Percentiles rank a stretch among this genome's conserved stretches.
These are phyloP conservation scores for Hydrolagus affinis DNA, from an alignment of 2,113 vertebrate genomes.

Conservation along the genomic window DNA sequence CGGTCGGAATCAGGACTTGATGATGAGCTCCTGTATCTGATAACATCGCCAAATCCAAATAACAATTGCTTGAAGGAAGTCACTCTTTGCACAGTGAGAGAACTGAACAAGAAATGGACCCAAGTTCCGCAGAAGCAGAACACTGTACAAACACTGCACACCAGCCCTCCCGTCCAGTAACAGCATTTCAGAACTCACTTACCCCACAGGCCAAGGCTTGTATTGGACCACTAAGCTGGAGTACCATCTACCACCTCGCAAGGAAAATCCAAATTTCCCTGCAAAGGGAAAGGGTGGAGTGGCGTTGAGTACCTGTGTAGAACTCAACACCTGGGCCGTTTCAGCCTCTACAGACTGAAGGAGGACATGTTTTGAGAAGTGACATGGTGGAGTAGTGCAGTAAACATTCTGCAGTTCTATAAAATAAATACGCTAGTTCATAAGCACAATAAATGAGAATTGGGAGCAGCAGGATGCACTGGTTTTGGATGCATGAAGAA, in stretches of 20 bases:
- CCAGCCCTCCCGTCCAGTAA: background rate
- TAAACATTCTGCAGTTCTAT: too few relatives aligned
- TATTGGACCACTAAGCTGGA: constrained; percentile 8
- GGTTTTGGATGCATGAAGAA: too few relatives aligned
- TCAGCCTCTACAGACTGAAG: background rate
- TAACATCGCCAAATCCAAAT: background rate
- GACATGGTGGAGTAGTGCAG: background rate
- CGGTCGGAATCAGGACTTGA: background rate
- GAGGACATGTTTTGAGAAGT: background rate
- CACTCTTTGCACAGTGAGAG: background rate
- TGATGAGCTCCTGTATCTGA: background rate
- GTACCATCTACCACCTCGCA: background rate
- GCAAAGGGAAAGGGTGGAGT: background rate
- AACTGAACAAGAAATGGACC: background rate
- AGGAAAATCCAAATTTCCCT: background rate
- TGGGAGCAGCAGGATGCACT: too few relatives aligned
- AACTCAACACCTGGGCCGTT: background rate
- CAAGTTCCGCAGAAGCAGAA: background rate
- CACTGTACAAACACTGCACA: background rate
- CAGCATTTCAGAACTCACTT: background rate
- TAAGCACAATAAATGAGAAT: too few relatives aligned
- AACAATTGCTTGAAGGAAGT: background rate
- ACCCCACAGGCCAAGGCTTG: background rate
- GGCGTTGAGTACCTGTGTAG: background rate
- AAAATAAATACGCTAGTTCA: too few relatives aligned